These are phyloP conservation scores for Xyliphius kryptos DNA, from an alignment of 2,113 vertebrate species.

Conservation along the genomic window DNA sequence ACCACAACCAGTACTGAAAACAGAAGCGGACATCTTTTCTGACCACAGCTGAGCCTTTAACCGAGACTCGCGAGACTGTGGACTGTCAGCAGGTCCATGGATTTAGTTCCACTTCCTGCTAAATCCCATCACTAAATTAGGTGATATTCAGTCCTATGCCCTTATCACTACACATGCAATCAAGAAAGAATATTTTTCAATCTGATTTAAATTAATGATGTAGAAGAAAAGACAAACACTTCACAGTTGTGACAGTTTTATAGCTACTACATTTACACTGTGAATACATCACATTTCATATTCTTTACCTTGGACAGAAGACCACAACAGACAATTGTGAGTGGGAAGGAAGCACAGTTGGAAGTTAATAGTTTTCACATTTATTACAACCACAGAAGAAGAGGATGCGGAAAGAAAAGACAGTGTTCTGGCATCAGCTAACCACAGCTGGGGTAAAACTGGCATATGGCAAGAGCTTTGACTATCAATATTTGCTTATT, in stretches of 20 bases:
- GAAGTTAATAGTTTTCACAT: slow-evolving; percentile 64
- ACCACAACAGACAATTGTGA: neutral
- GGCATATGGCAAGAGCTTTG: too few relatives aligned
- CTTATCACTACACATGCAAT: slow-evolving; percentile 36
- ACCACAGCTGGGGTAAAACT: slow-evolving; percentile 56
- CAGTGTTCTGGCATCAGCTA: slow-evolving; percentile 47
- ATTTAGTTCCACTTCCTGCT: slow-evolving; percentile 51
- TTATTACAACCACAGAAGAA: slow-evolving; percentile 47
- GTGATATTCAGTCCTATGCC: slow-evolving; percentile 42
- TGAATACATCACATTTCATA: slow-evolving; percentile 10
- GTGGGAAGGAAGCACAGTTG: too few relatives aligned
- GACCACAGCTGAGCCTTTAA: slow-evolving; percentile 44
- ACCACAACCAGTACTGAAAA: slow-evolving; percentile 54
- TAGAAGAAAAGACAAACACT: slow-evolving; percentile 6
- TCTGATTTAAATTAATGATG: slow-evolving; percentile 32
- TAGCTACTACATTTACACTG: too few relatives aligned
- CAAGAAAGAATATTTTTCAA: slow-evolving; percentile 25
- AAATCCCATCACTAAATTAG: slow-evolving; percentile 59
- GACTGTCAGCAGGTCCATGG: slow-evolving; percentile 54
- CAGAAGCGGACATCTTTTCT: slow-evolving; percentile 48
- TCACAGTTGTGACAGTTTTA: slow-evolving; percentile 6
- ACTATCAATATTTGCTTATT: too few relatives aligned
- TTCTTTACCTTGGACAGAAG: slow-evolving; percentile 12
- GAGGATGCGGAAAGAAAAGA: slow-evolving; percentile 57
- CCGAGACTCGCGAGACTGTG: slow-evolving; percentile 32